Conservation (phyloP, 2,797 vertebrate species). For the Danionella dracula region DNA sequence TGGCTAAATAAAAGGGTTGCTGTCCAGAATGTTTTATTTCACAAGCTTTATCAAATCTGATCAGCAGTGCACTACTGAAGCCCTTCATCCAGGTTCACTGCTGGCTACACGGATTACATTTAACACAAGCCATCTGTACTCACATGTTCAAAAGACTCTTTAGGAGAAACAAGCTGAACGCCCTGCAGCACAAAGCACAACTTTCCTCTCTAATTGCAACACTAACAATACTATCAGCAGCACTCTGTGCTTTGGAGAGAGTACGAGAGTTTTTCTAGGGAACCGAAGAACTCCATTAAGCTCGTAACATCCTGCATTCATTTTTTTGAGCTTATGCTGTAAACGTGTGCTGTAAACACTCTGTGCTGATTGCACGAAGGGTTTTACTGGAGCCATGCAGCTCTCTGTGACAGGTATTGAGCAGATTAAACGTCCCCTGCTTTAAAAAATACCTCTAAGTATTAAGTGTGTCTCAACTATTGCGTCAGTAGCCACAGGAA, state of each 20-base stretch:
- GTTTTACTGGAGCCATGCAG: not conserved
- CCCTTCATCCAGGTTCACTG: not conserved
- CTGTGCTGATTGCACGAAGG: not conserved
- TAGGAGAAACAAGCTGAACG: too few species aligned
- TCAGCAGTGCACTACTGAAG: not conserved
- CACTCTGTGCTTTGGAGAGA: too few species aligned
- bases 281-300: too few species aligned
- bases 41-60: not conserved
- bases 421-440: not conserved
- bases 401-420: not conserved
- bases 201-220: too few species aligned
- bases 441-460: not conserved
- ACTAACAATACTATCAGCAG: too few species aligned
- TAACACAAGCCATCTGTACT: not conserved
- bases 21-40: not conserved
- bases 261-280: too few species aligned
- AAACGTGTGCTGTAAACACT: not conserved
- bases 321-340: not conserved
- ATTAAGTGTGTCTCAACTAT: not conserved
- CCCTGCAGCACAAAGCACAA: too few species aligned
- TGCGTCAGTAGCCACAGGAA: not conserved
- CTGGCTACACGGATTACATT: not conserved
- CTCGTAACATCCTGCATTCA: too few species aligned
- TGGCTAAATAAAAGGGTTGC: not conserved
- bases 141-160: not conserved